Evolutionary conservation across 2,113 vertebrate species (phyloP).

Genomic region (Tringa solitaria): DNA sequence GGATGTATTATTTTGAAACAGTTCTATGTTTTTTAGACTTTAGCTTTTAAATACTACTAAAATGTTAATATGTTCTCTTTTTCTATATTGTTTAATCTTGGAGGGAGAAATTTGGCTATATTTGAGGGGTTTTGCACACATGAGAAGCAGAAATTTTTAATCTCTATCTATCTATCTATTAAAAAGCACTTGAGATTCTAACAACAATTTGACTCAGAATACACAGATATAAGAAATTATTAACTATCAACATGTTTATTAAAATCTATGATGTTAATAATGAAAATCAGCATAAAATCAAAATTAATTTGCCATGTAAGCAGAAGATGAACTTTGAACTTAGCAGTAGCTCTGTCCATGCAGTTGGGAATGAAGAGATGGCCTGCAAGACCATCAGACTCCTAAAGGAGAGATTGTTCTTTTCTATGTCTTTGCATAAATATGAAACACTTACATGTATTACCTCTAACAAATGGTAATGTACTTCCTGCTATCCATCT

Average conservation of each 20-base stretch:
- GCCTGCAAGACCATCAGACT: neutral
- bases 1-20: neutral
- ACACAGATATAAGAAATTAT: neutral
- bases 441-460: neutral
- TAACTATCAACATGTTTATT: neutral
- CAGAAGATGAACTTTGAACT: neutral
- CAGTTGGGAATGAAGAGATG: neutral
- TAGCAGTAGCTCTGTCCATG: neutral
- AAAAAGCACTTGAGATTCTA: neutral
- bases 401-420: neutral
- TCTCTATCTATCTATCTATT: neutral
- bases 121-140: neutral
- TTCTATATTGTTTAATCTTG: neutral
- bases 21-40: neutral
- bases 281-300: neutral
- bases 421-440: neutral
- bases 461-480: neutral
- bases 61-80: neutral
- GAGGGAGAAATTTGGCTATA: neutral
- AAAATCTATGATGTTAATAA: neutral
- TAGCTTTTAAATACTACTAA: neutral
- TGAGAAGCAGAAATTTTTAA: neutral
- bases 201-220: neutral
- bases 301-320: neutral
- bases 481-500: neutral